Evolutionary conservation across 2,888 invertebrate species (phyloP).

Genomic region (Andrena minutula): DNA sequence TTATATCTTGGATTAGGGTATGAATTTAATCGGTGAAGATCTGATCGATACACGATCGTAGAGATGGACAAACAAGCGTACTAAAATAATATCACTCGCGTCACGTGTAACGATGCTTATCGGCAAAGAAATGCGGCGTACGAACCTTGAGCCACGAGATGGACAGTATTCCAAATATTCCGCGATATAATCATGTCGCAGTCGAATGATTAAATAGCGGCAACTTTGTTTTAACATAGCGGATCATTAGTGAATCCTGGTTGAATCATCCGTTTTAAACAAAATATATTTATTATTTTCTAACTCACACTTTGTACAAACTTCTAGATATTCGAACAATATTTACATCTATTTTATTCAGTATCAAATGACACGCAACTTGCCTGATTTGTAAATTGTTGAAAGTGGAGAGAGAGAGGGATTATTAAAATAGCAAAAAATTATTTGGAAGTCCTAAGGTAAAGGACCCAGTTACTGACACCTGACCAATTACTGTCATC

Average conservation of each 20-base stretch:
- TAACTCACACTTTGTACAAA: constrained; percentile 34
- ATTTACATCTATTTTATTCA: constrained; percentile 28
- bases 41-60: background rate
- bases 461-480: no score
- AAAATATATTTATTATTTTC: constrained; percentile 31
- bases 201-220: background rate
- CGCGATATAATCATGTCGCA: background rate
- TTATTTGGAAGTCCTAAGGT: no score
- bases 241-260: no score
- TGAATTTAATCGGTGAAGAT: background rate
- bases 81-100: background rate
- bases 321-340: background rate
- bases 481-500: no score
- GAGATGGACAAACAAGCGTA: background rate
- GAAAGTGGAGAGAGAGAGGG: no score
- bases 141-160: background rate
- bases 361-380: background rate
- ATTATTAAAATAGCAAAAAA: no score
- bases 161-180: background rate
- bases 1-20: background rate
- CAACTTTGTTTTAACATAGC: background rate
- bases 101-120: background rate
- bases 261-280: background rate
- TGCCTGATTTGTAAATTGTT: background rate
- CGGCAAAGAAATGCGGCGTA: background rate